phyloP scores from a whole-genome alignment of 2,113 vertebrate genomes.

The Scytalopus superciliaris region DNA sequence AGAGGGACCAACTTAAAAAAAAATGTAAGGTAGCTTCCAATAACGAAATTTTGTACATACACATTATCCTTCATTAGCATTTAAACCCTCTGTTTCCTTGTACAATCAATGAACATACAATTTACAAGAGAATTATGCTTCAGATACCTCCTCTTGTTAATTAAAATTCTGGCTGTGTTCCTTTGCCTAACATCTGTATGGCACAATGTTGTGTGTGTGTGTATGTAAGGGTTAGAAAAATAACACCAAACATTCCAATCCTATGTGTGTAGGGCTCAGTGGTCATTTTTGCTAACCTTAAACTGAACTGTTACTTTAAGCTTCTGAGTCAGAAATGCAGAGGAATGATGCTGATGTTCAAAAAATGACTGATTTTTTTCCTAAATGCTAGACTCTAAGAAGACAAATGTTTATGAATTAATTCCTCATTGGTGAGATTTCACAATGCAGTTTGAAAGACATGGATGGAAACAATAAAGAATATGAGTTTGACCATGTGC shows the following conservation, averaged over 20 bases:
- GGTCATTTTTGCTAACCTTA: neutral
- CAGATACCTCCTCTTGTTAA: neutral
- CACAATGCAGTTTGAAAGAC: neutral
- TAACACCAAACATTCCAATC: neutral
- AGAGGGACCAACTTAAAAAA: neutral
- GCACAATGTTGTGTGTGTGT: neutral
- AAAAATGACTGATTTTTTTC: neutral
- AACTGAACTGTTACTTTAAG: neutral
- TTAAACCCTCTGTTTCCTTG: neutral
- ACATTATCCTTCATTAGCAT: constrained; percentile 44
- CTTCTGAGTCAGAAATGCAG: neutral
- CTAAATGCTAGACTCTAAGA: neutral
- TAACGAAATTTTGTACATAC: constrained; percentile 1
- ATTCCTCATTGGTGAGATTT: neutral
- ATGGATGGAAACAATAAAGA: constrained; percentile 21
- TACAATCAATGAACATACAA: neutral
- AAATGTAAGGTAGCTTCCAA: neutral
- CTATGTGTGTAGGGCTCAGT: neutral
- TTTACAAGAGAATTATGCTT: neutral
- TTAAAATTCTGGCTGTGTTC: neutral
- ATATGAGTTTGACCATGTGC: neutral
- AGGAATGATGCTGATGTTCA: neutral
- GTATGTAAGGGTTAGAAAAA: too few relatives aligned
- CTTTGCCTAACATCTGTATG: neutral
- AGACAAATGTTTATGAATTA: constrained; percentile 16